Base-by-base conservation (phyloP, 2,888 invertebrate genomes). In the Drosophila emarginata region DNA sequence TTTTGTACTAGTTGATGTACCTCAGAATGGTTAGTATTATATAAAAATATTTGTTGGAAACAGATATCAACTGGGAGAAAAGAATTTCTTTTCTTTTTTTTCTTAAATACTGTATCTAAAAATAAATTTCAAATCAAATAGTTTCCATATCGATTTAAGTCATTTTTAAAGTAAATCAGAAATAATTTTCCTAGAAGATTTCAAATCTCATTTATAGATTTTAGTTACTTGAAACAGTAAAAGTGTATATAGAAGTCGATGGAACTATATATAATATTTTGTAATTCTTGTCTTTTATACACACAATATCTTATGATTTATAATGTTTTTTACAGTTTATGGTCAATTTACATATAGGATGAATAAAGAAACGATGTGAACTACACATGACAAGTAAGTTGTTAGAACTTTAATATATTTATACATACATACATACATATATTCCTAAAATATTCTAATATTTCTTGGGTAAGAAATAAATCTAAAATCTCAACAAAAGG, bases 191-290 rank as follows among this genome's bases (percentile, higher is more conserved):
- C n/a, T n/a, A n/a, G n/a, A n/a, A n/a, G n/a, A n/a, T n/a, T n/a
- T n/a, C 21, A n/a, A n/a, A n/a, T 52, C 60, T 56, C 39, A 50
- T 67, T 61, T 67, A 51, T 56, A 56, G 60, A 56, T 54, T 36
- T 37, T 53, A 32, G 45, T 28, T 36, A 36, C 2, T 6, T 2
- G 6, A 11, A 4, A n/a, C 7, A 37, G 1, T 37, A 4, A 4
- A 4, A 37, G 45, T 4, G 45, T 21, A 21, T 45, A 11, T 4
- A 21, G 1, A 4, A 11, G 45, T 18, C 21, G 21, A 2, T 12
- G 2, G 11, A 1, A 4, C 6, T 21, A 1, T 4, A 12, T 18
- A 23, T 3, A 40, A 7, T 23, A 2, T 40, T 45, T 18, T 11
- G 18, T 9, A 11, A 45, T 45, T 11, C 11, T 45, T 18, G 11